phyloP scores from a whole-genome alignment of 2,113 vertebrate genomes.

The Axis porcinus region DNA sequence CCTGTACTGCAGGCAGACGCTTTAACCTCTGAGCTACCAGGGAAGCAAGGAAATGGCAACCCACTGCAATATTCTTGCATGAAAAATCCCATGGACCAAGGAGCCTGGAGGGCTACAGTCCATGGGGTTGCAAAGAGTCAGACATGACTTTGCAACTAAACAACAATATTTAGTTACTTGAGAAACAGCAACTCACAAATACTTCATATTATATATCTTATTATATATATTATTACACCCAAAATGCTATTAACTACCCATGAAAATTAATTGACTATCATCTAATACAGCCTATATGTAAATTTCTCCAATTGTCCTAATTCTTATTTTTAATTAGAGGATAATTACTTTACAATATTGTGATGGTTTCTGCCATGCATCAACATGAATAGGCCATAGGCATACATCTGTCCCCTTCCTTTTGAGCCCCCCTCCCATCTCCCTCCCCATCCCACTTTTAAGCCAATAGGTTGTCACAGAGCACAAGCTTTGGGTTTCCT shows the following conservation, averaged over 20 bases:
- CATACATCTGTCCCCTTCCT: background rate
- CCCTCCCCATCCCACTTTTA: background rate
- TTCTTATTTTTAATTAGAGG: background rate
- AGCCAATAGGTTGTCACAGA: background rate
- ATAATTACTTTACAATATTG: background rate
- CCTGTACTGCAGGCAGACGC: background rate
- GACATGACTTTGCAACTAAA: background rate
- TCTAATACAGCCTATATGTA: background rate
- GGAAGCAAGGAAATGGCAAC: background rate
- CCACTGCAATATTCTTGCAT: background rate
- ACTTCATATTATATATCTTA: background rate
- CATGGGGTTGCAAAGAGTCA: background rate
- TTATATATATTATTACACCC: background rate
- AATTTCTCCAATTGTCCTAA: background rate
- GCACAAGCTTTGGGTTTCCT: background rate
- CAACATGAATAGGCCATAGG: background rate
- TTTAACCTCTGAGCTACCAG: background rate
- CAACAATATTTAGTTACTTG: background rate
- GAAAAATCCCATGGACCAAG: background rate
- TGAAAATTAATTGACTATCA: background rate
- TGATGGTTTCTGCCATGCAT: background rate
- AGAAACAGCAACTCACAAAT: background rate
- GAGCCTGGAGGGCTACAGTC: background rate
- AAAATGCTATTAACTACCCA: background rate
- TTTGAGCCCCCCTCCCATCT: background rate